Evolutionary conservation across 2,888 invertebrate species (phyloP), one percentile per base, ranked within the genome.

Genomic region (Apotomis betuletana): DNA sequence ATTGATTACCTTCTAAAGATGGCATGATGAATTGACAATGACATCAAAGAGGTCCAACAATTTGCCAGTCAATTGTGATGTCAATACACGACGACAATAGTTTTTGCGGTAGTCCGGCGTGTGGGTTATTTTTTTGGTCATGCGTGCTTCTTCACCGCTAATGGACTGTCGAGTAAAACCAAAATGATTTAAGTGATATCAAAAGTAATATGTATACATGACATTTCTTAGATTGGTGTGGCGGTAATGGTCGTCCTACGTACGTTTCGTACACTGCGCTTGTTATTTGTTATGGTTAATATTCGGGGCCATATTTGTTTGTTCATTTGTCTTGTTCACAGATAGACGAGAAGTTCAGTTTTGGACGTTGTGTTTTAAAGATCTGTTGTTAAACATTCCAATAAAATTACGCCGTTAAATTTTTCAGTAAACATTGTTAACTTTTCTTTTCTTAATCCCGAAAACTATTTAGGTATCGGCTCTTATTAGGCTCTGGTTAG

Each of bases 71-170:
- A 63, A 70, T 69, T 70, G 72, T 76, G 75, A 75, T 77, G 74
- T 78, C 75, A 74, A 74, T 70, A 80, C 76, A 78, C 55, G 54
- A 65, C 46, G 80, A 59, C 78, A 76, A 73, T 73, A 74, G 79
- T 80, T 78, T 79, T 79, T 77, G 78, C 77, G 76, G 78, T 76
- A 75, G 77, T 73, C 59, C 64, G 67, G 67, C 59, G 81, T 80
- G 81, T 83, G 80, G 83, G 79, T 63, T 75, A 67, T 52, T 44
- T 59, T 79, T 82, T 81, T 81, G 82, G 83, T 65, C 72, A 73
- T 75, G 76, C 78, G 75, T 75, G 76, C 78, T 77, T 77, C 75
- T 77, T 77, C 76, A 72, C 46, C 12, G 65, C 76, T 77, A 77
- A 79, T 79, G 64, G 54, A 12, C 55, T n/a, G 36, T 46, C 36